phyloP scores from a whole-genome alignment of 2,797 vertebrate species.

The Tauraco hartlaubi region DNA sequence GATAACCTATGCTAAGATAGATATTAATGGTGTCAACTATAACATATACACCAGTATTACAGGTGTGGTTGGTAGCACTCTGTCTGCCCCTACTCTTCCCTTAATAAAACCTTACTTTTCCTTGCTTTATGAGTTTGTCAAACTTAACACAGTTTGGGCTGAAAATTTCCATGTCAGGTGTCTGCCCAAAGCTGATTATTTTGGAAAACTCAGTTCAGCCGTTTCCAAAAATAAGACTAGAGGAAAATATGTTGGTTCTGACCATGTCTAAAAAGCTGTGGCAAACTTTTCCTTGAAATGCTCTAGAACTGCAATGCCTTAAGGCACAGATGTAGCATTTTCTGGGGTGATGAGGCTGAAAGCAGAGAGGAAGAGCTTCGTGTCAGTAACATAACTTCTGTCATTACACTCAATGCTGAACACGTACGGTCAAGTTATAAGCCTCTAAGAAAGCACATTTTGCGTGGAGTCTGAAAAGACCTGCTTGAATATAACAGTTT shows the following conservation, averaged over 20 bases:
- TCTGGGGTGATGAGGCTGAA: neutral
- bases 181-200: slow-evolving; percentile 54
- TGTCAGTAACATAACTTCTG: neutral
- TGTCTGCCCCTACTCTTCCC: neutral
- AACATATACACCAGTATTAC: neutral
- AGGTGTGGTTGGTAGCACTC: neutral
- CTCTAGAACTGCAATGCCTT: neutral
- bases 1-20: neutral
- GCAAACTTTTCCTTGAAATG: slow-evolving; percentile 26
- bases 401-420: neutral
- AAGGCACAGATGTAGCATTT: neutral
- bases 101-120: neutral
- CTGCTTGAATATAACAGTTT: neutral
- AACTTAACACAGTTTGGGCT: neutral
- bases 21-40: neutral
- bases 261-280: slow-evolving; percentile 39
- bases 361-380: neutral
- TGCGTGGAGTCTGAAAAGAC: neutral
- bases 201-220: slow-evolving; percentile 54
- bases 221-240: slow-evolving; percentile 66
- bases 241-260: slow-evolving; percentile 46
- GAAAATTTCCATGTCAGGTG: slow-evolving; percentile 52
- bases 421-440: neutral
- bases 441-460: neutral
- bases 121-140: neutral